A percentile compares a stretch with the other conserved stretches of the same genome.
Conservation (phyloP, 2,113 vertebrate genomes). For the Rhipidura dahli region DNA sequence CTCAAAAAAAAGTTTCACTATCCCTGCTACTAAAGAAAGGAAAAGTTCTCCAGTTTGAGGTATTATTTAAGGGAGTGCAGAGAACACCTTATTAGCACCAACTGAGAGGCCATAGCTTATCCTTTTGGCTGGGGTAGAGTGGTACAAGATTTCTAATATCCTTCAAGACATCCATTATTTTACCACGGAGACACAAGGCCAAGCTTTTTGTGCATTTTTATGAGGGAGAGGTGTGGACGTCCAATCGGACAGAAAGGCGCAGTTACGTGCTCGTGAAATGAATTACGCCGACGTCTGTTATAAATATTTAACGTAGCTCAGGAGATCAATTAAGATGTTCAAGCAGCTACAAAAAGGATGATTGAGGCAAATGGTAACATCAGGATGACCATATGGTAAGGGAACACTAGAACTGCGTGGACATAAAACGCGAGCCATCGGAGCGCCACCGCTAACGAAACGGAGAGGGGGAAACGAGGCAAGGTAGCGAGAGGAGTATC, state of each 20-base stretch:
- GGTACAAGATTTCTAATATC: neutral
- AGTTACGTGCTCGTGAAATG: constrained; percentile 39
- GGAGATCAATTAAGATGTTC: constrained; percentile 83
- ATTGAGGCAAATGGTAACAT: constrained; percentile 82
- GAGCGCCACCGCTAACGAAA: constrained; percentile 32
- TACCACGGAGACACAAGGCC: neutral
- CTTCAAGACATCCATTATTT: constrained; percentile 43
- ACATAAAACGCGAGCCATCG: constrained; percentile 67
- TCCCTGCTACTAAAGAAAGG: neutral
- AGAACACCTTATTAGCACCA: constrained; percentile 5
- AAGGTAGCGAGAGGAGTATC: constrained; percentile 37
- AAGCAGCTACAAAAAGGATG: constrained; percentile 80
- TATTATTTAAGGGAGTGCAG: neutral
- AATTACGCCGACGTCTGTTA: constrained; percentile 65
- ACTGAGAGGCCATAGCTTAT: neutral
- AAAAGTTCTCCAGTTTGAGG: neutral
- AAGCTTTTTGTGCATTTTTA: neutral
- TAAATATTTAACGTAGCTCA: constrained; percentile 81
- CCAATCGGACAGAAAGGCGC: constrained; percentile 42
- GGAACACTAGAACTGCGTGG: constrained; percentile 70
- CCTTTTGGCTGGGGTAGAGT: neutral
- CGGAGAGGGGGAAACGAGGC: neutral
- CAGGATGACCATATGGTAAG: constrained; percentile 82
- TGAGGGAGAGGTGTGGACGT: neutral
- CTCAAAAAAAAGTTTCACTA: neutral